Conservation (phyloP, 92 coral and sea anemone species). For the Zoanthus gigantus region DNA sequence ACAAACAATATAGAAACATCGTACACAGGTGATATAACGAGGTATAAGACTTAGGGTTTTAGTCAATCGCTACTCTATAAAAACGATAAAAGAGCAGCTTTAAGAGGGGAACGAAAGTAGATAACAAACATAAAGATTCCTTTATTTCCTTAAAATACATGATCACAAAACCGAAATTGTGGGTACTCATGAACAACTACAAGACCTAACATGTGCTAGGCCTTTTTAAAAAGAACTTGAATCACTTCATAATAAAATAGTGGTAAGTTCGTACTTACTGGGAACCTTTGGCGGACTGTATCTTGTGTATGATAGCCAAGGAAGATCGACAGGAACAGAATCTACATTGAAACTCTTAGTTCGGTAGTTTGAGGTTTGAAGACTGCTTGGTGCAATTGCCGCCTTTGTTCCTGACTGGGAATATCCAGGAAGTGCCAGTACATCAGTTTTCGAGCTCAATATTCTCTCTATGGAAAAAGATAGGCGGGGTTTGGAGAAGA, state of each 20-base stretch:
- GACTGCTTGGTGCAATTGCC: background rate
- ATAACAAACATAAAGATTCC: background rate
- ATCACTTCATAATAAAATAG: background rate
- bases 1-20: no score
- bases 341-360: background rate
- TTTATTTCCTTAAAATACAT: background rate
- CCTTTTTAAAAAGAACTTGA: background rate
- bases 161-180: slow-evolving; percentile 5
- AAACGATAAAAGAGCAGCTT: no score
- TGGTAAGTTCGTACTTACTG: slow-evolving; percentile 72
- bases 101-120: no score
- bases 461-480: slow-evolving; percentile 67
- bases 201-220: background rate
- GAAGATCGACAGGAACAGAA: slow-evolving; percentile 48
- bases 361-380: slow-evolving; percentile 21
- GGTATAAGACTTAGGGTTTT: no score
- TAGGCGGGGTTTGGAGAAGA: slow-evolving; percentile 16
- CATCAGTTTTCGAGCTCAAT: slow-evolving; percentile 46
- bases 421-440: slow-evolving; percentile 16
- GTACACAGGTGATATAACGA: no score
- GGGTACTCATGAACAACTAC: background rate
- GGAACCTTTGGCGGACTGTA: slow-evolving; percentile 98
- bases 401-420: background rate
- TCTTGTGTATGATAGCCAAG: slow-evolving; percentile 91
- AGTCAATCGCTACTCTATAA: no score